Evolutionary conservation across 2,797 vertebrate species (phyloP).

Genomic region (Helarctos malayanus): DNA sequence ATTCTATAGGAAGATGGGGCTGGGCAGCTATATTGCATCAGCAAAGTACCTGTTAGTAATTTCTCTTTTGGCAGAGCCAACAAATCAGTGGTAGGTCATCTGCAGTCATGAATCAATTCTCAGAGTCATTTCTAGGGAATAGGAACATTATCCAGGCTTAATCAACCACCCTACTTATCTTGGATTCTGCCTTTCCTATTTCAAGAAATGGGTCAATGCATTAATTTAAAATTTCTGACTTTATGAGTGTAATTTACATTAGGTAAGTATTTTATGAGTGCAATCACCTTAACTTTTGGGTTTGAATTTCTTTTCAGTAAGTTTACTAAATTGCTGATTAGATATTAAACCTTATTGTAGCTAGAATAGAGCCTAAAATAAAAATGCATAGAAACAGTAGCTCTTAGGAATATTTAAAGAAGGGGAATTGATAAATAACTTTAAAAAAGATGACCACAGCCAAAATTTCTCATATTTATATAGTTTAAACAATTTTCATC

Average conservation of each 20-base stretch:
- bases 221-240: not conserved
- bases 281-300: not conserved
- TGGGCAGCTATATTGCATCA: not conserved
- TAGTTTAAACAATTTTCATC: not conserved
- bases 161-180: not conserved
- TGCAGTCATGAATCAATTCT: constrained; percentile 15
- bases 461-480: not conserved
- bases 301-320: constrained; percentile 34
- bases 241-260: not conserved
- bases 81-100: not conserved
- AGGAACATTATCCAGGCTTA: not conserved
- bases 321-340: not conserved
- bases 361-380: constrained; percentile 21
- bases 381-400: not conserved
- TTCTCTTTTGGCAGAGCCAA: not conserved
- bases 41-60: not conserved
- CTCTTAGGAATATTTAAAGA: constrained; percentile 14
- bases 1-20: not conserved
- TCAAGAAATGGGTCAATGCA: not conserved
- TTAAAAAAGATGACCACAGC: not conserved
- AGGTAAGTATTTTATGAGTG: not conserved
- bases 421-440: not conserved
- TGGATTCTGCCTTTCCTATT: not conserved
- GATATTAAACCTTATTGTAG: not conserved
- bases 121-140: not conserved